Conservation (phyloP, 2,888 invertebrate genomes). For the Ectemnius cavifrons region DNA sequence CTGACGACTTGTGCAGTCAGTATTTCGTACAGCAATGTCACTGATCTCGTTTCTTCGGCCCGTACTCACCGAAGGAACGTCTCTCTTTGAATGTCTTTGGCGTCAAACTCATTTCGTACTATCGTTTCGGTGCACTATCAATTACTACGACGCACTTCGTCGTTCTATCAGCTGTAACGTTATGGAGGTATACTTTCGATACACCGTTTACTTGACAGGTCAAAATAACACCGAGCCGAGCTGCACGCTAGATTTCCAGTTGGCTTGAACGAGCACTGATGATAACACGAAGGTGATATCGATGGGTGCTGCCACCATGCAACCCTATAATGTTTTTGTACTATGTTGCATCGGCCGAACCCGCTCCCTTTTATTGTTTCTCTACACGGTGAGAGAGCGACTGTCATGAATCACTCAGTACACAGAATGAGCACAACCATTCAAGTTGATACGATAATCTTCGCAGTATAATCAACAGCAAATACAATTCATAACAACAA, state of each 20-base stretch:
- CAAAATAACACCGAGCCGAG: constrained; percentile 50
- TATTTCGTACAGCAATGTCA: not conserved
- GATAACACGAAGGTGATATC: constrained; percentile 34
- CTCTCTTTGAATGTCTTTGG: constrained; percentile 72
- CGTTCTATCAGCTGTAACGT: constrained; percentile 41
- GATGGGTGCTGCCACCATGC: constrained; percentile 45
- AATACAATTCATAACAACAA: not conserved
- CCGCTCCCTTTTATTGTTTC: constrained; percentile 26
- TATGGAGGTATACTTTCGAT: constrained; percentile 16
- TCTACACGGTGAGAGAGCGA: constrained; percentile 12
- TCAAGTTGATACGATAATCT: too few species aligned
- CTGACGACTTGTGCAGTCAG: not conserved
- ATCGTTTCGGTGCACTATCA: constrained; percentile 26
- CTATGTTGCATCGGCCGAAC: constrained; percentile 15
- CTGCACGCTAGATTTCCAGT: constrained; percentile 31
- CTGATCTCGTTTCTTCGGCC: not conserved
- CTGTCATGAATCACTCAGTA: constrained; percentile 20
- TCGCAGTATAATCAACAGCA: too few species aligned
- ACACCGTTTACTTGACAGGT: constrained; percentile 20
- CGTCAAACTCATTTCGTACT: constrained; percentile 62
- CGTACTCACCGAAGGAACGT: constrained; percentile 70
- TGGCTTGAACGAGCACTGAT: constrained; percentile 23
- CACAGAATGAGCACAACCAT: not conserved
- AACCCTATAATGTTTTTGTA: constrained; percentile 14
- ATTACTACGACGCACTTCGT: constrained; percentile 47